Base-by-base conservation (phyloP, 2,797 vertebrate species). In the Octomys mimax region DNA sequence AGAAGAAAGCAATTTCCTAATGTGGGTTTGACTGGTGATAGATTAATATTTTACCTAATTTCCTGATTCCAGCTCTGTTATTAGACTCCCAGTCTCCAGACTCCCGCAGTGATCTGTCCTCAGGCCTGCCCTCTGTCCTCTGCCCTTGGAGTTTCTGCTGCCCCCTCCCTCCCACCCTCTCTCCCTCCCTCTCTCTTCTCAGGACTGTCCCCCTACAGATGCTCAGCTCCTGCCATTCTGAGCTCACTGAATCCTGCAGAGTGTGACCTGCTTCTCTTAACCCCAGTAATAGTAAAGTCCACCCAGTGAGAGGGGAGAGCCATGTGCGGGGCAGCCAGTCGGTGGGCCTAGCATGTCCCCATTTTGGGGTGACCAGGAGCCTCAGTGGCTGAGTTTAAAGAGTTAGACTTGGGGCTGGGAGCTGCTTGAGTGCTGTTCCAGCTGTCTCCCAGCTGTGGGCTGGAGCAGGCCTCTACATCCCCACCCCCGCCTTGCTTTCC, bases 391-490 rank as follows among this genome's bases (percentile, higher is more conserved):
- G n/a, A 42, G 3, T 22, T 68, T 2, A n/a, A 64, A 49, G 82
- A 22, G 10, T 19, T 68, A 46, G 54, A 13, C 8, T 26, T 0
- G 57, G 42, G 8, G 4, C 39, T 52, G 16, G 49, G 31, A 18
- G 49, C 49, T 54, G 49, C 31, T 33, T 7, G 0, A 26, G 49
- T 16, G 36, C 59, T 49, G n/a, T 59, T 59, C 68, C 83, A 22
- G 18, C 73, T 31, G 1, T 33, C 10, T 21, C 46, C 70, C 0
- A 42, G 46, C 33, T 42, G n/a, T 3, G 19, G 57, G 22, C 77
- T 1, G 16, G 61, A n/a, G 7, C 2, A 14, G 19, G 19, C 0
- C 1, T n/a, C 33, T 10, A 6, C 0, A 0, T 12, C 0, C 0
- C 8, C 1, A 42, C 8, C 16, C 42, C 22, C 11, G n/a, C 42